phyloP scores from a whole-genome alignment of 2,113 vertebrate species.

The Cnemophilus loriae region DNA sequence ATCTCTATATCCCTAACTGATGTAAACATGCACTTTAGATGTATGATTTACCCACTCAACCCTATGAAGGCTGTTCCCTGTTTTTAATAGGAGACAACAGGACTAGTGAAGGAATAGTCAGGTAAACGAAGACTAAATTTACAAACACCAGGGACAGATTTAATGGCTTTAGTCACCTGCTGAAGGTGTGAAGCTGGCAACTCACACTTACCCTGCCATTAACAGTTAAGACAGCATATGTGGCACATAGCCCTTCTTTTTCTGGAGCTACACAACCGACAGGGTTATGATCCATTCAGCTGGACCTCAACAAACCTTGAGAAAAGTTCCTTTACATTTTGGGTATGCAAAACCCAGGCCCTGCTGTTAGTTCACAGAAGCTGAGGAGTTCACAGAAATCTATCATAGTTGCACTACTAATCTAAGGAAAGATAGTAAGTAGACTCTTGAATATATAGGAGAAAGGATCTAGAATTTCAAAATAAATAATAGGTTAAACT shows the following conservation, averaged over 20 bases:
- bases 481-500: neutral
- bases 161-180: neutral
- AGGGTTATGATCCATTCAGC: neutral
- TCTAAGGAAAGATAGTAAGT: neutral
- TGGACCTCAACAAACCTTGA: neutral
- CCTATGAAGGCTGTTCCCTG: neutral
- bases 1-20: neutral
- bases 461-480: neutral
- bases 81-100: neutral
- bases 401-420: neutral
- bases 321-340: neutral
- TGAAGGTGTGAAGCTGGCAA: neutral
- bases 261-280: neutral
- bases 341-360: neutral
- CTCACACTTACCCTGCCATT: neutral
- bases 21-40: neutral
- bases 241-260: neutral
- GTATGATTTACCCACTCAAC: neutral
- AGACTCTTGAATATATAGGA: neutral
- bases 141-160: neutral
- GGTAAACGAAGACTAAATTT: neutral
- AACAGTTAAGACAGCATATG: neutral
- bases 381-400: neutral
- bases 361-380: neutral
- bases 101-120: neutral